Conservation (phyloP, 2,797 vertebrate species). For the Eulemur mongoz region DNA sequence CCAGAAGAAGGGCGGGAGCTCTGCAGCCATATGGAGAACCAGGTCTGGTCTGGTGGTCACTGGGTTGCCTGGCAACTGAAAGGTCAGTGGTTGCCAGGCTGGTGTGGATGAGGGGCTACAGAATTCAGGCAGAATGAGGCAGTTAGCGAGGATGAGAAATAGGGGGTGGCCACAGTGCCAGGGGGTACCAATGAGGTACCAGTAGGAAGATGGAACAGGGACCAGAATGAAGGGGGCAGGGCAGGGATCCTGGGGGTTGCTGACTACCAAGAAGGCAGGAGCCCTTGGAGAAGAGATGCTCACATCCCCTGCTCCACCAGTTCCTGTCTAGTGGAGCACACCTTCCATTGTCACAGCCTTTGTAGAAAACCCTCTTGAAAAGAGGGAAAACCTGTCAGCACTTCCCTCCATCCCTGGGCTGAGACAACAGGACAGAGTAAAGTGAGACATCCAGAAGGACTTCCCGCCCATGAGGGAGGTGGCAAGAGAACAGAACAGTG, state of each 20-base stretch:
- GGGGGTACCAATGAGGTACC: not conserved
- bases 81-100: conserved; percentile 65
- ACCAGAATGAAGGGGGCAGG: not conserved
- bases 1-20: not conserved
- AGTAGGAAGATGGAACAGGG: not conserved
- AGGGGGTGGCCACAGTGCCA: not conserved
- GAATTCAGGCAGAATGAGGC: conserved; percentile 53
- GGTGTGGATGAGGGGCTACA: conserved; percentile 10
- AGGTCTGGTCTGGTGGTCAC: conserved; percentile 34
- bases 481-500: not conserved
- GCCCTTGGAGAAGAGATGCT: not conserved
- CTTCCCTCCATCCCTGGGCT: not conserved
- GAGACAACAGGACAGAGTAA: not conserved
- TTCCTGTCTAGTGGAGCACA: not conserved
- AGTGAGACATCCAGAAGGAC: conserved; percentile 22
- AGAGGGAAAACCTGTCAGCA: not conserved
- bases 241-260: not conserved
- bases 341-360: not conserved
- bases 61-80: conserved; percentile 66
- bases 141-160: not conserved
- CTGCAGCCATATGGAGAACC: not conserved
- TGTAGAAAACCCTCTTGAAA: not conserved
- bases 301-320: not conserved
- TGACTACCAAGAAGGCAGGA: not conserved
- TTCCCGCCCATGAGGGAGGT: not conserved